Evolutionary conservation across 2,797 vertebrate genomes (phyloP), one percentile per base, ranked within the genome.

Genomic region (Sebastes minor): DNA sequence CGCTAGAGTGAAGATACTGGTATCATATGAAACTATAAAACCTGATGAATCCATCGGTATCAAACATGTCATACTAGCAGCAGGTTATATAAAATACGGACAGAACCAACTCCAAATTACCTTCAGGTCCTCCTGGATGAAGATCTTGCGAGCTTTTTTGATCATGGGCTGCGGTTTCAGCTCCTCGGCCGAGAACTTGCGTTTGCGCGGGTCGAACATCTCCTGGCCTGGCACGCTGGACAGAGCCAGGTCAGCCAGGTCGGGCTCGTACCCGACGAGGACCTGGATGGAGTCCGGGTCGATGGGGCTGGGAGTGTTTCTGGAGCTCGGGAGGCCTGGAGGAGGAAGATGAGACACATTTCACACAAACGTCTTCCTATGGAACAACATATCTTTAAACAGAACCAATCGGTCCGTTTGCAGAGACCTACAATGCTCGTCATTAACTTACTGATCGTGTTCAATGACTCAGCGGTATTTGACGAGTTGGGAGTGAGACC

Each of bases 141-240:
- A 98, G 89, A 98, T 91, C 90, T 99, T 99, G 42, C 97, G 97
- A 25, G 97, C 97, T 83, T 99, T 99, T 94, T 98, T 99, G 89
- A 99, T 98, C 97, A 99, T 98, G 1, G 98, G 98, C 82, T 99
- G 98, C 0, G 97, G 98, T 74, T 98, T 98, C 82, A 99, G 96
- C 91, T 99, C 98, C 71, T 99, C 98, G n/a, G 97, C 96, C 0
- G 96, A 96, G 94, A 99, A 99, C 86, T 97, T 98, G 94, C 96
- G 96, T 83, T 98, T 98, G 64, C 97, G 95, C 0, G 98, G 98
- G 80, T 99, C 97, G 35, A 98, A 99, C 83, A 97, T 96, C 89
- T 98, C 98, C 94, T 98, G 97, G 4, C 98, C 97, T 1, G 98
- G 98, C 68, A 99, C 96, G 81, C 97, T 98, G 95, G 98, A 99